phyloP scores from a whole-genome alignment of 1,140 invertebrate genomes.

The Magallana angulata region DNA sequence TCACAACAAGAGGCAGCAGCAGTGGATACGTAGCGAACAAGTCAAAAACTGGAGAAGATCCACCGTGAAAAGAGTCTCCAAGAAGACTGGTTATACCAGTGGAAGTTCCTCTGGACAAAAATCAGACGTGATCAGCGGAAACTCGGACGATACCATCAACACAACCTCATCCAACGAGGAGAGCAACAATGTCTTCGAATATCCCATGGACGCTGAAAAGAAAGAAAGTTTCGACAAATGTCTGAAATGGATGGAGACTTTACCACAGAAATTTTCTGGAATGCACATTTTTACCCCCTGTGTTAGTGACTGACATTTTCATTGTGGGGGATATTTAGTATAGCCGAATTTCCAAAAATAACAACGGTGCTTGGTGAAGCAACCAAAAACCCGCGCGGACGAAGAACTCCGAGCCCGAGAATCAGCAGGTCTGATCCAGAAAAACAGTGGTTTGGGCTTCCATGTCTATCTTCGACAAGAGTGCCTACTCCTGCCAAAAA shows the following conservation, averaged over 20 bases:
- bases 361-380: background rate
- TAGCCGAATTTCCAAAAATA: conserved; percentile 1
- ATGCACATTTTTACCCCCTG: conserved; percentile 58
- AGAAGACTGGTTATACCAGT: conserved; percentile 48
- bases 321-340: background rate
- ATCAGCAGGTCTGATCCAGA: conserved; percentile 14
- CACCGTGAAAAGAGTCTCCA: conserved; percentile 41
- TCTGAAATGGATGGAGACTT: conserved; percentile 66
- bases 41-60: conserved; percentile 64
- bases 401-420: background rate
- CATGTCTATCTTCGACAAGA: background rate
- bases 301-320: conserved; percentile 15
- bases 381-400: background rate
- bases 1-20: conserved; percentile 58
- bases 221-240: conserved; percentile 64
- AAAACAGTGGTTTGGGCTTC: background rate
- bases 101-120: conserved; percentile 60
- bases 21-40: conserved; percentile 64
- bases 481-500: conserved; percentile 18
- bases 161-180: conserved; percentile 56
- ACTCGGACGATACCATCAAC: conserved; percentile 61
- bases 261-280: conserved; percentile 67
- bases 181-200: conserved; percentile 51
- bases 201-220: conserved; percentile 56
- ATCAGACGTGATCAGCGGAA: conserved; percentile 64